A percentile compares a stretch with the other conserved stretches of the same genome.
Conservation (phyloP, 2,888 invertebrate species). For the Pyrocoelia pectoralis region DNA sequence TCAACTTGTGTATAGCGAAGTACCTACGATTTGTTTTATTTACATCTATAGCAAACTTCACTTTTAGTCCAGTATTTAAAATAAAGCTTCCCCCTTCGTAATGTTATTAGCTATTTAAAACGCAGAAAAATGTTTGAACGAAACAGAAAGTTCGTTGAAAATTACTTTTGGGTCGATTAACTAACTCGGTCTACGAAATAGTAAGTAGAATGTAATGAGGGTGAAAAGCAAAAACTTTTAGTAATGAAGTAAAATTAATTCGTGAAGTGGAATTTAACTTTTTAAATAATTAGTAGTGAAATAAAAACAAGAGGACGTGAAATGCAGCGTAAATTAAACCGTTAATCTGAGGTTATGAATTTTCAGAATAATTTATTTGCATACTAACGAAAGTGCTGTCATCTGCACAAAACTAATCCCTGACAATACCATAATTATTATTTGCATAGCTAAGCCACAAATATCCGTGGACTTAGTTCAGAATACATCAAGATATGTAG, state of each 20-base stretch:
- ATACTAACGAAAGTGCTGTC: conserved; percentile 30
- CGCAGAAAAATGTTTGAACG: no score
- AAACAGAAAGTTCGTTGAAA: background rate
- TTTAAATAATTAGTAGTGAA: background rate
- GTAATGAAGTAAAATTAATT: background rate
- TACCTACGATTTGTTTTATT: no score
- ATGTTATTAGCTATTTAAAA: no score
- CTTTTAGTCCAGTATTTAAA: no score
- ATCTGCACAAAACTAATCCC: conserved; percentile 35
- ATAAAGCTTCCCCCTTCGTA: no score
- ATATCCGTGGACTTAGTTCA: conserved; percentile 13
- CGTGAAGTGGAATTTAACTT: background rate
- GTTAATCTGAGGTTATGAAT: conserved; percentile 19
- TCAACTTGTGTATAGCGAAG: no score
- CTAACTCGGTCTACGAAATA: background rate
- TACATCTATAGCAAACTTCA: no score
- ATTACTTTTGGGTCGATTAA: background rate
- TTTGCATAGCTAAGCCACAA: conserved; percentile 29
- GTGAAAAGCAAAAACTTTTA: background rate
- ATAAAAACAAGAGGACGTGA: background rate
- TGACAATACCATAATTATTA: conserved; percentile 30
- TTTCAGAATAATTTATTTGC: conserved; percentile 24
- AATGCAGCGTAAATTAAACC: background rate
- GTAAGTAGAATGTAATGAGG: background rate
- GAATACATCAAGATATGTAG: conserved; percentile 1